Conservation (phyloP, 2,113 vertebrate genomes). For the Urocynchramus pylzowi region DNA sequence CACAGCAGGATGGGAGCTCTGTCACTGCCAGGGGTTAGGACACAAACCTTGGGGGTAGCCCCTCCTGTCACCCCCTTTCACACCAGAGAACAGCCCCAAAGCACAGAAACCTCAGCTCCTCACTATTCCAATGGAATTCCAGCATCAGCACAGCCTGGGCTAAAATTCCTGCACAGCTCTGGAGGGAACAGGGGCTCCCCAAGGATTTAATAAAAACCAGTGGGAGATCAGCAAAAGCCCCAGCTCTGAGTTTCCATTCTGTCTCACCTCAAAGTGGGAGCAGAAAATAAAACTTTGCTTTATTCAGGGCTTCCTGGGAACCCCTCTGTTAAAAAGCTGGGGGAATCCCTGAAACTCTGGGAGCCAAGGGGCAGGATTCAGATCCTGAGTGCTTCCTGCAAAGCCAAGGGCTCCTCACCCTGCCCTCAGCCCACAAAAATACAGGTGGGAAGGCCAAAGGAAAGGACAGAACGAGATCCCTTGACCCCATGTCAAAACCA, state of each 20-base stretch:
- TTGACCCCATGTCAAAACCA: background rate
- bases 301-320: background rate
- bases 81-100: background rate
- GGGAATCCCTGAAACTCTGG: background rate
- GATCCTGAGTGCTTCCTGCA: background rate
- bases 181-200: background rate
- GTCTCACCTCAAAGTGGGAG: background rate
- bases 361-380: background rate
- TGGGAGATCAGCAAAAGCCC: background rate
- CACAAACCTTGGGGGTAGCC: background rate
- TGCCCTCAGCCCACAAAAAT: background rate
- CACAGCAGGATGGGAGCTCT: background rate
- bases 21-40: background rate
- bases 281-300: background rate
- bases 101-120: background rate
- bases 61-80: background rate
- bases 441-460: background rate
- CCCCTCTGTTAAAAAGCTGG: background rate
- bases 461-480: background rate
- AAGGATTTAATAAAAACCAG: rapidly evolving
- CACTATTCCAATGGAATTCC: too few relatives aligned
- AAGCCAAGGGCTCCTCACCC: background rate
- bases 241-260: background rate
- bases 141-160: background rate
- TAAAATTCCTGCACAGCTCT: background rate